Base-by-base conservation (phyloP, 2,888 invertebrate species). In the Adelphocoris suturalis region DNA sequence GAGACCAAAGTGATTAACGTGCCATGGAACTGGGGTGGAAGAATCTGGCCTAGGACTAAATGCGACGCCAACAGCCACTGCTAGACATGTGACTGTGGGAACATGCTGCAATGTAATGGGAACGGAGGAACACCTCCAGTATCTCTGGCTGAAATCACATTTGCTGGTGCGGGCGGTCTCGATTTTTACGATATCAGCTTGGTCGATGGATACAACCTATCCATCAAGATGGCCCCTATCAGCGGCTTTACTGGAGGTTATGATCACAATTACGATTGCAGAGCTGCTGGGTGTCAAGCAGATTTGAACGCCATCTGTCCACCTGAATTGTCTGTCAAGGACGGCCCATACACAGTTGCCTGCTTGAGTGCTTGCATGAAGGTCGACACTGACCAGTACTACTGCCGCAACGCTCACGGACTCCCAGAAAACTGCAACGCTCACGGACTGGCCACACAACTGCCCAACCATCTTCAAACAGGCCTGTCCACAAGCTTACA, bases 401-500 rank as follows among this genome's bases (percentile, higher is more conserved):
- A 94, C 92, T 94, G 94, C 92, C 92, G 94, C 28, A 93, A 94
- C 1, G 92, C 92, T 0, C 93, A 93, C 91, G 92, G 92, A n/a
- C 92, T 91, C 5, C 94, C 94, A 1, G 92, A 93, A 75, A 94
- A 93, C 7, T 94, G 94, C 92, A 92, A 93, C 55, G 92, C n/a
- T 93, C 61, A 91, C 92, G 13, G 92, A 92, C 90, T 93, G 93
- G 93, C 92, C 93, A 0, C 91, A 92, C 52, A 91, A 93, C 90
- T 94, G 94, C 91, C 93, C 94, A 80, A 86, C 92, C 3, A 93
- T 93, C 86, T 94, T 94, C 92, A 94, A 94, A 91, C 90, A 92
- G 0, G 92, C 93, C 14, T 95, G 95, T 91, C 94, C 95, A 2
- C 93, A 94, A 88, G 94, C 94, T 16, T 94, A 94, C 92, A 94